phyloP scores from a whole-genome alignment of 2,888 invertebrate genomes.

The Linyphia triangularis region DNA sequence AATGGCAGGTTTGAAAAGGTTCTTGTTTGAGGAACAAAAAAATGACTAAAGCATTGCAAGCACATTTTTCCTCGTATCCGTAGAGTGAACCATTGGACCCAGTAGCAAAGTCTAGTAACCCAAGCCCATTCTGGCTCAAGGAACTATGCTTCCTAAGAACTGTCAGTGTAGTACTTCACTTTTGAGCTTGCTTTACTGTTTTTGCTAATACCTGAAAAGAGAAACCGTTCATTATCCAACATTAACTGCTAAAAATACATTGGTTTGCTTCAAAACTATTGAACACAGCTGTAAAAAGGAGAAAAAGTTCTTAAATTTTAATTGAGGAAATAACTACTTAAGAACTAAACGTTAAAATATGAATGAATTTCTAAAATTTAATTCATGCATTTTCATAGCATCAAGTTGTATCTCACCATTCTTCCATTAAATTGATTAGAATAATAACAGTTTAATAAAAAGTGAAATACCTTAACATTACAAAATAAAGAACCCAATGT shows the following conservation, averaged over 20 bases:
- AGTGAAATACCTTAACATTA: no score
- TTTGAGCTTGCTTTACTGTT: conserved; percentile 18
- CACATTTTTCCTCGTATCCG: conserved; percentile 16
- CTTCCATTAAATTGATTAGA: no score
- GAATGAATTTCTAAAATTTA: neutral
- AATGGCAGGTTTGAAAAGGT: conserved; percentile 61
- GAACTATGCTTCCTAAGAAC: conserved; percentile 56
- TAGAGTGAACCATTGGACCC: conserved; percentile 50
- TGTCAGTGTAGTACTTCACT: conserved; percentile 46
- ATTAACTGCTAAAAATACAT: neutral
- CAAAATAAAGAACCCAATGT: no score
- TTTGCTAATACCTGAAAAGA: conserved; percentile 7
- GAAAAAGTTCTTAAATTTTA: no score
- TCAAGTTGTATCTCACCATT: no score
- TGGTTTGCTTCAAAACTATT: no score
- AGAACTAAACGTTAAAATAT: neutral
- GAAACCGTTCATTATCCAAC: neutral
- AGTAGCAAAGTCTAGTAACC: conserved; percentile 18
- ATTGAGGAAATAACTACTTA: neutral
- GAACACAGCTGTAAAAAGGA: no score
- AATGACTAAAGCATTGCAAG: conserved; percentile 60
- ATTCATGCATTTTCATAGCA: no score
- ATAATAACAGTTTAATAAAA: no score
- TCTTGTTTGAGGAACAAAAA: conserved; percentile 54
- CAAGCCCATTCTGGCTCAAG: conserved; percentile 17